Evolutionary conservation across 1,140 invertebrate species (phyloP).

Genomic region (Ceratosolen solmsi): DNA sequence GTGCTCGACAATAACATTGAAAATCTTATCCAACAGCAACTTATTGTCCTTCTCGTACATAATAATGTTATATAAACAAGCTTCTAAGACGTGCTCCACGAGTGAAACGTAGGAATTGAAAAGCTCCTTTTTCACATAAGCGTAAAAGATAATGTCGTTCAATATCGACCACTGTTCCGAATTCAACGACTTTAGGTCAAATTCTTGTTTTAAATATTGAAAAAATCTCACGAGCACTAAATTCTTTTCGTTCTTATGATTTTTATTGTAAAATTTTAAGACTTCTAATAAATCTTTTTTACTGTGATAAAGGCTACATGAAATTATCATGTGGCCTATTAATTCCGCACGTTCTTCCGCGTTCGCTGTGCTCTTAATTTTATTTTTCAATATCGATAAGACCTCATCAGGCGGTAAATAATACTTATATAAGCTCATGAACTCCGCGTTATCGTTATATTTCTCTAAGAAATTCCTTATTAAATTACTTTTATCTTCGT

Average conservation of each 20-base stretch:
- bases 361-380: constrained; percentile 36
- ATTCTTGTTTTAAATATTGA: neutral
- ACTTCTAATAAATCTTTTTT: constrained; percentile 54
- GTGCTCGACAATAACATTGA: neutral
- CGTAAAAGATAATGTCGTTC: constrained; percentile 2
- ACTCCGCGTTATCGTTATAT: neutral
- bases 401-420: constrained; percentile 57
- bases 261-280: constrained; percentile 54
- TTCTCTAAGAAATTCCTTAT: neutral
- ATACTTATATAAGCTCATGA: constrained; percentile 24
- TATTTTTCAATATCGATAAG: constrained; percentile 53
- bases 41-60: neutral
- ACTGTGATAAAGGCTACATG: constrained; percentile 61
- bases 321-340: constrained; percentile 54
- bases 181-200: neutral
- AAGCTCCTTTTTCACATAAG: constrained; percentile 10
- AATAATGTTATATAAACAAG: neutral
- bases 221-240: neutral
- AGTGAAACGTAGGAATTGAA: neutral
- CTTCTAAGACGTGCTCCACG: neutral
- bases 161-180: neutral
- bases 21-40: neutral
- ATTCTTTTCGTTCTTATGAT: constrained; percentile 59
- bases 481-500: constrained; percentile 54
- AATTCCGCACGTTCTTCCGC: constrained; percentile 33